A percentile compares a stretch with the other conserved stretches of the same genome.
Conservation (phyloP, 2,113 vertebrate genomes). For the Chlorodrepanis virens region DNA sequence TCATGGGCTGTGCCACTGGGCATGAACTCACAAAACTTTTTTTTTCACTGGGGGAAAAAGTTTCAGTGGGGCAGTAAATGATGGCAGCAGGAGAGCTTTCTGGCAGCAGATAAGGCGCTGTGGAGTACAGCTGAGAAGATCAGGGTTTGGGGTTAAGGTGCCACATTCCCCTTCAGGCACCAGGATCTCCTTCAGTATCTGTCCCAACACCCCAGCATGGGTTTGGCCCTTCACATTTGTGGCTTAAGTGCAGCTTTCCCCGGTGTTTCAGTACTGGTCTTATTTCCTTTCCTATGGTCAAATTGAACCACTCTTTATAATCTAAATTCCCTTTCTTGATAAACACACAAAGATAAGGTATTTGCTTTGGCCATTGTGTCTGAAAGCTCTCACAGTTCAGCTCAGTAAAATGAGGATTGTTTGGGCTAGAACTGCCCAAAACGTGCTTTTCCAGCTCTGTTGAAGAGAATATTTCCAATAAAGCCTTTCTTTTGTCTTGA, state of each 20-base stretch:
- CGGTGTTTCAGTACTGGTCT: not conserved
- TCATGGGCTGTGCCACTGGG: not conserved
- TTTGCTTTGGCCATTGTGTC: not conserved
- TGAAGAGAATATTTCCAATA: not conserved
- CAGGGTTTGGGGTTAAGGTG: not conserved
- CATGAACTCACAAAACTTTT: not conserved
- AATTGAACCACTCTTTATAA: not conserved
- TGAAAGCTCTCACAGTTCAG: not conserved
- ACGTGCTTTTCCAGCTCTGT: not conserved
- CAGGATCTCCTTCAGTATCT: not conserved
- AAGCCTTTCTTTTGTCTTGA: not conserved
- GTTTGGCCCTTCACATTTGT: not conserved
- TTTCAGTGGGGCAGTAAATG: not conserved
- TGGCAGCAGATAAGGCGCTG: not conserved
- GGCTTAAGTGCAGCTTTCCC: not conserved
- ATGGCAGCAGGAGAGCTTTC: not conserved
- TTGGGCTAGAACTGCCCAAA: not conserved
- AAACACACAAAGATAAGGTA: not conserved
- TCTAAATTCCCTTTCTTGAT: not conserved
- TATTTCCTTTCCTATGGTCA: not conserved
- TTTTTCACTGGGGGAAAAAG: not conserved
- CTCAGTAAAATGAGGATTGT: not conserved
- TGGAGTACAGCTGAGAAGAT: not conserved
- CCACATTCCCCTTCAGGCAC: not conserved
- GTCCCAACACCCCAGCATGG: rapidly evolving